A percentile compares a stretch with the other conserved stretches of the same genome.
Evolutionary conservation across 2,888 invertebrate species (phyloP).

Genomic region (Trachelus tabidus): DNA sequence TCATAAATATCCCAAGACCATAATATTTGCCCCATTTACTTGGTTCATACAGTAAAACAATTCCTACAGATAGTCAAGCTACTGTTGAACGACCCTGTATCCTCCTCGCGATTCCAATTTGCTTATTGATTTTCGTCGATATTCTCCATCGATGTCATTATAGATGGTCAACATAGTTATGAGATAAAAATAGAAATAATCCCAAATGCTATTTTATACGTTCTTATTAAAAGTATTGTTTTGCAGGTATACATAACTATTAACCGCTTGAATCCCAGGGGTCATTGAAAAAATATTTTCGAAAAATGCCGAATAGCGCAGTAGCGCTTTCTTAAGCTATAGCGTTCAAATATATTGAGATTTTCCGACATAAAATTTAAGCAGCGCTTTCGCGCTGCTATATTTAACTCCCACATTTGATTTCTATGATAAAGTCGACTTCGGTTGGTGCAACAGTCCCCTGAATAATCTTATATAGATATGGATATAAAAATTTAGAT

Average conservation of each 20-base stretch:
- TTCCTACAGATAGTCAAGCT: background rate
- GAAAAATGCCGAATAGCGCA: no score
- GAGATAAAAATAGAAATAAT: background rate
- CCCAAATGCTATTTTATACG: no score
- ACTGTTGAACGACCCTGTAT: background rate
- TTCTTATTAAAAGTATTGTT: background rate
- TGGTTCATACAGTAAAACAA: background rate
- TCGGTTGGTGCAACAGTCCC: no score
- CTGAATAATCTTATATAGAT: no score
- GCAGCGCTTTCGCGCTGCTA: no score
- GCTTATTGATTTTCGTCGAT: background rate
- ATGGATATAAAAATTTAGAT: no score
- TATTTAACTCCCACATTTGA: background rate
- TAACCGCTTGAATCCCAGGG: no score
- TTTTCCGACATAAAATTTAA: no score
- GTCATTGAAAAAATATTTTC: no score
- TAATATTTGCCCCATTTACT: background rate
- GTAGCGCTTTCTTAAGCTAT: no score
- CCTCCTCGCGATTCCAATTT: background rate
- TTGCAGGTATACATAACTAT: background rate
- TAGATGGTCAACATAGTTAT: background rate
- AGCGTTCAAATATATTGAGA: no score
- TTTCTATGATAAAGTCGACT: background rate
- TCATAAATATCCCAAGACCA: background rate
- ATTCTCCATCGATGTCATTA: background rate